These are phyloP conservation scores for Gila robusta DNA, from an alignment of 2,797 vertebrate species.

Conservation along the genomic window DNA sequence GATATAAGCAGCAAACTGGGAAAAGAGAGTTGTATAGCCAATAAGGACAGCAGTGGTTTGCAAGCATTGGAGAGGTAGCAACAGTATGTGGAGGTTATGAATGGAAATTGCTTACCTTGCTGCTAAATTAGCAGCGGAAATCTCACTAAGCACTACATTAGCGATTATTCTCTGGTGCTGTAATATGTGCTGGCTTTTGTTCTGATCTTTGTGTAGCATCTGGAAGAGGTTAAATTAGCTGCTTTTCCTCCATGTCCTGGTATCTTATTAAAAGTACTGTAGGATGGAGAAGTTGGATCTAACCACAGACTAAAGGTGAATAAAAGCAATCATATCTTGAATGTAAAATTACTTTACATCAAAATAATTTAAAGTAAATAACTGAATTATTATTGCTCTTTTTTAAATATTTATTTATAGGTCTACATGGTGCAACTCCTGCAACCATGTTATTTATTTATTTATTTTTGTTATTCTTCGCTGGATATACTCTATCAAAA, in stretches of 20 bases:
- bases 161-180: constrained; percentile 63
- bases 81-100: constrained; percentile 56
- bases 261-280: constrained; percentile 59
- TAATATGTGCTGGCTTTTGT: constrained; percentile 69
- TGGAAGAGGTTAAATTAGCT: constrained; percentile 73
- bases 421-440: constrained; percentile 69
- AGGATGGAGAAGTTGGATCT: constrained; percentile 62
- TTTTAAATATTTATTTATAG: neutral
- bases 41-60: constrained; percentile 13
- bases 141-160: constrained; percentile 69
- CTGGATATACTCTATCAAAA: constrained; percentile 69
- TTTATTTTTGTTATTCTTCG: constrained; percentile 68
- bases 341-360: neutral
- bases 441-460: constrained; percentile 68
- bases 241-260: constrained; percentile 62
- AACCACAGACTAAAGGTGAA: constrained; percentile 65
- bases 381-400: neutral
- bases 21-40: constrained; percentile 5
- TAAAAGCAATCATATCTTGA: constrained; percentile 48
- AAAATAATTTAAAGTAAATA: neutral
- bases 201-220: constrained; percentile 71
- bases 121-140: constrained; percentile 69
- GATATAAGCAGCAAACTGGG: constrained; percentile 34
- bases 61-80: constrained; percentile 57
- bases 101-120: constrained; percentile 66